These are phyloP conservation scores for Chloebia gouldiae DNA, from an alignment of 2,113 vertebrate species.

Conservation along the genomic window DNA sequence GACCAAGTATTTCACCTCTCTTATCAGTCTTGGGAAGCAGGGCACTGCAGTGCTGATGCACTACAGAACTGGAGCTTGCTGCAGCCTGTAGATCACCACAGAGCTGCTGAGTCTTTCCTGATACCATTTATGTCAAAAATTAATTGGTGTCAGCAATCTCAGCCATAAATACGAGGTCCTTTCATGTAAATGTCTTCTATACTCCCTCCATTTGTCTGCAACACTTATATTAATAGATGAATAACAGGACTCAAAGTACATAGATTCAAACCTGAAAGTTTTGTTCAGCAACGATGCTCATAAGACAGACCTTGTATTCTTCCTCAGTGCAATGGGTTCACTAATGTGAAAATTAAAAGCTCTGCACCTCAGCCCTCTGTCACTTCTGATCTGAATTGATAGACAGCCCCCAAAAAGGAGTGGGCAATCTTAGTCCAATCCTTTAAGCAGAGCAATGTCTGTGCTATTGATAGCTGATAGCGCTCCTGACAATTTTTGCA, in stretches of 20 bases:
- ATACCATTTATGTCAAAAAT: constrained; percentile 30
- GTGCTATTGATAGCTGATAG: constrained; percentile 59
- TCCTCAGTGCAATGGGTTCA: background rate
- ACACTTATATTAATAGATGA: background rate
- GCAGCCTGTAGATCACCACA: background rate
- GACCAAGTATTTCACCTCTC: background rate
- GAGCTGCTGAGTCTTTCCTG: background rate
- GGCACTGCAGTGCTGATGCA: background rate
- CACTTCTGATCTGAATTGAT: constrained; percentile 38
- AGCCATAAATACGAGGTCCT: background rate
- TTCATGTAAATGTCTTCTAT: background rate
- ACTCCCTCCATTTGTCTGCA: background rate
- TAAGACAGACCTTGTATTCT: constrained; percentile 2
- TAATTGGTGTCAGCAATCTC: background rate
- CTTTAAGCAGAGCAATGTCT: constrained; percentile 33
- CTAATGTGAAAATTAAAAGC: constrained; percentile 17
- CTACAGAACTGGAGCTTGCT: background rate
- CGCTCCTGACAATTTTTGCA: background rate
- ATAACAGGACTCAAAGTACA: background rate
- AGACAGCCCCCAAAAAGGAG: constrained; percentile 61
- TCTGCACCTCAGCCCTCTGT: constrained; percentile 34
- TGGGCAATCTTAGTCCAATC: constrained; percentile 49
- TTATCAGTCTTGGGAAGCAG: background rate
- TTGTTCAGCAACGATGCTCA: background rate
- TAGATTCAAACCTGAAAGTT: background rate